Percentiles rank a stretch among this genome's conserved stretches.
Conservation (phyloP, 2,888 invertebrate genomes). For the Cheilosia urbana region DNA sequence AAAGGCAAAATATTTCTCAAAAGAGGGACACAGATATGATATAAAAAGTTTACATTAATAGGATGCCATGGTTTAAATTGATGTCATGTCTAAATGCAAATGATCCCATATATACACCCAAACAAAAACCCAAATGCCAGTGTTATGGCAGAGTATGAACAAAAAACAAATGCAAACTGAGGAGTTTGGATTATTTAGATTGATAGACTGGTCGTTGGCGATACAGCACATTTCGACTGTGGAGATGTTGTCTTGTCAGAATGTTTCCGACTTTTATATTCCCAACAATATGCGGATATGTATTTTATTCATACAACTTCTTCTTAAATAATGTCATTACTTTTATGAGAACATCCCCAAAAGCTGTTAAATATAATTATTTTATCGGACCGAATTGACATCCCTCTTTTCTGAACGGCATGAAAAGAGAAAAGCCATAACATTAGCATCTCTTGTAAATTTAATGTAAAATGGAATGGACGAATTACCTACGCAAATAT, state of each 20-base stretch:
- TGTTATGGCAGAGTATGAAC: neutral
- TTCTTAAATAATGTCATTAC: too few relatives aligned
- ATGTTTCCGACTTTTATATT: conserved; percentile 9
- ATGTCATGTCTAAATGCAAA: conserved; percentile 66
- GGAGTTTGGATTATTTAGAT: conserved; percentile 30
- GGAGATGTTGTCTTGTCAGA: conserved; percentile 26
- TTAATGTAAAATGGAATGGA: too few relatives aligned
- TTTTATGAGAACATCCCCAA: too few relatives aligned
- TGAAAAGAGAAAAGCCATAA: too few relatives aligned
- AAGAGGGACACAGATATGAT: conserved; percentile 59
- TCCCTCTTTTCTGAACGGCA: too few relatives aligned
- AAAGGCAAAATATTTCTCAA: conserved; percentile 55
- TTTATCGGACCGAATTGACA: too few relatives aligned
- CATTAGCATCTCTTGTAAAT: too few relatives aligned
- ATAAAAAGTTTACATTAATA: conserved; percentile 65
- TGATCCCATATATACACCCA: conserved; percentile 38
- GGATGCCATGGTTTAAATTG: conserved; percentile 64
- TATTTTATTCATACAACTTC: too few relatives aligned
- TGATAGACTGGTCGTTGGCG: conserved; percentile 42
- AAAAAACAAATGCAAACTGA: neutral
- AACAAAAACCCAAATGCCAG: conserved; percentile 18
- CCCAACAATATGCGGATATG: too few relatives aligned
- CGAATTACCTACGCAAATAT: too few relatives aligned
- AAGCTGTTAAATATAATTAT: too few relatives aligned
- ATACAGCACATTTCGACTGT: conserved; percentile 2